Evolutionary conservation across 2,797 vertebrate species (phyloP).

Genomic region (Acanthis flammea): DNA sequence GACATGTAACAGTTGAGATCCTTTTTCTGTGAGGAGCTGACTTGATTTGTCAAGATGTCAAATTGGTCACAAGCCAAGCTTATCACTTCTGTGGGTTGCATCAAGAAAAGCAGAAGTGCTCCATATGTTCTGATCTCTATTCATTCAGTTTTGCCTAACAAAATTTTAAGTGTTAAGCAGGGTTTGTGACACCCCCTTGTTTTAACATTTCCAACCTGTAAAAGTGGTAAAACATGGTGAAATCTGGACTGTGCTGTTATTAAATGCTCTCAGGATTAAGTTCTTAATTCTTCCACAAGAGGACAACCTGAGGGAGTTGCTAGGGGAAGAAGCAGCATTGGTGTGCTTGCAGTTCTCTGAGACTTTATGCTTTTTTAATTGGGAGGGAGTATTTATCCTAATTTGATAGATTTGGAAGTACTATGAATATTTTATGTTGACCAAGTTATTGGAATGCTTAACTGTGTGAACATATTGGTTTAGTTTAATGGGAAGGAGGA

Average conservation of each 20-base stretch:
- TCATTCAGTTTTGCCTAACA: constrained; percentile 64
- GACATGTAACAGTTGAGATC: background rate
- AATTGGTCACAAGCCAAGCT: constrained; percentile 47
- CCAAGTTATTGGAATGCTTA: constrained; percentile 8
- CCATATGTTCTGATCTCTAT: constrained; percentile 58
- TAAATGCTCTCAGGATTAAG: background rate
- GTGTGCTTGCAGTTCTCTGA: background rate
- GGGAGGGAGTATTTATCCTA: background rate
- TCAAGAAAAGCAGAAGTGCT: constrained; percentile 47
- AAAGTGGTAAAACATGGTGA: background rate
- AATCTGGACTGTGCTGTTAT: background rate
- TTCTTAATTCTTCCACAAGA: background rate
- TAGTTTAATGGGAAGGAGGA: constrained; percentile 46
- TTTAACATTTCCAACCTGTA: constrained; percentile 27
- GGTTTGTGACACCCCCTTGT: constrained; percentile 24
- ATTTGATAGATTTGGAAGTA: constrained; percentile 15
- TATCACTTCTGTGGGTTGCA: constrained; percentile 27
- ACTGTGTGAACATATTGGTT: constrained; percentile 58
- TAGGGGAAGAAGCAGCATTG: background rate
- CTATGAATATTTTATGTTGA: constrained; percentile 50
- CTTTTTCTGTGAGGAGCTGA: constrained; percentile 12
- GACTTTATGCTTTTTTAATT: background rate
- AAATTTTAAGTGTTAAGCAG: constrained; percentile 48
- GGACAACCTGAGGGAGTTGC: background rate
- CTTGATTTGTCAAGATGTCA: constrained; percentile 53